These are phyloP conservation scores for Nannospalax galili DNA, from an alignment of 2,113 vertebrate species.

Conservation along the genomic window DNA sequence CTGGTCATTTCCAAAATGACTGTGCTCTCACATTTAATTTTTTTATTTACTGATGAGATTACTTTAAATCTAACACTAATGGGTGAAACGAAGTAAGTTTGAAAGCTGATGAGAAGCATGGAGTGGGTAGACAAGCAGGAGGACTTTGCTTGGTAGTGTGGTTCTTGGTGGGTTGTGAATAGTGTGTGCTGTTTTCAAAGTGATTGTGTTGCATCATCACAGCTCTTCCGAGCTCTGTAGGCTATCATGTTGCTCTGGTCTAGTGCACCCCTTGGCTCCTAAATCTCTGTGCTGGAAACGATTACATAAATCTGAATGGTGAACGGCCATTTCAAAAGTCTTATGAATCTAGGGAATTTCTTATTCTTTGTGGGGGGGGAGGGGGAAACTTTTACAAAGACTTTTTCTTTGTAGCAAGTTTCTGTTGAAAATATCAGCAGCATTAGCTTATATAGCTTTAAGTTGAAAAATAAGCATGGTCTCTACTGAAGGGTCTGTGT, in stretches of 20 bases:
- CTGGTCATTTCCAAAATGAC: constrained; percentile 60
- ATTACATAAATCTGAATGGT: constrained; percentile 82
- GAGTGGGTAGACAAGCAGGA: constrained; percentile 45
- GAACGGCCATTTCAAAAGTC: constrained; percentile 78
- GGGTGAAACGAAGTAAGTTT: constrained; percentile 32
- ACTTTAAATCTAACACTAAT: constrained; percentile 11
- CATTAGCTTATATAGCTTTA: constrained; percentile 52
- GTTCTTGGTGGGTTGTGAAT: constrained; percentile 58
- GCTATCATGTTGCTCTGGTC: constrained; percentile 86
- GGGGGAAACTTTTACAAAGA: constrained; percentile 68
- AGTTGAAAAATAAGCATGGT: constrained; percentile 70
- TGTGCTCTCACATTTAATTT: neutral
- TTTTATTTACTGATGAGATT: constrained; percentile 37
- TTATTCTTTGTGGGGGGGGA: constrained; percentile 63
- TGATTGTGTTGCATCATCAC: constrained; percentile 83
- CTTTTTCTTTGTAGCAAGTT: constrained; percentile 55
- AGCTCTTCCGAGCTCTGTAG: constrained; percentile 81
- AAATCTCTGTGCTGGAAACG: constrained; percentile 84
- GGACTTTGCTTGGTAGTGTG: constrained; percentile 39
- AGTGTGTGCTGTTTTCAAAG: constrained; percentile 81
- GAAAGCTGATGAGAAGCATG: neutral
- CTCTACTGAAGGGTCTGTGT: constrained; percentile 66
- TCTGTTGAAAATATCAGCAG: constrained; percentile 5
- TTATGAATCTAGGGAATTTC: constrained; percentile 76
- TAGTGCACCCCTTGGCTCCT: constrained; percentile 84